Base-by-base conservation (phyloP, 2,797 vertebrate species). In the Microcaecilia unicolor region DNA sequence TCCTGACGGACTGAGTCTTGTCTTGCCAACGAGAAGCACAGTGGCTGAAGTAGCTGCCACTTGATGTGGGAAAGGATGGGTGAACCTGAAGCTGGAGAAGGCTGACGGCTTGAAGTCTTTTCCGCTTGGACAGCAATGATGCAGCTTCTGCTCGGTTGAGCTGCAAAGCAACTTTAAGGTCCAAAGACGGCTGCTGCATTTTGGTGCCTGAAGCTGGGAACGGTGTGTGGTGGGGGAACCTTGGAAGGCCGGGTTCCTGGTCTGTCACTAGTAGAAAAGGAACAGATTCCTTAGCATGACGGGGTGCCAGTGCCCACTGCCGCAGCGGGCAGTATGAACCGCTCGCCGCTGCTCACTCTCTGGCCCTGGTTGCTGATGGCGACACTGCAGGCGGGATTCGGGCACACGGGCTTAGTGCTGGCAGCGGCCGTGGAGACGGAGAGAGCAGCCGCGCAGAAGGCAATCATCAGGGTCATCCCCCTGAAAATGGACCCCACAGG, bases 311-410 rank as follows among this genome's bases (percentile, higher is more conserved):
- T 31, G 44, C 36, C 44, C 74, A 67, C 76, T 59, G 87, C 88
- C 81, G 73, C 90, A 81, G 54, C 72, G 77, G 86, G 87, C 87
- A 83, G 89, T 86, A 90, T 92, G 93, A 97, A 92, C 91, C 87
- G 54, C 83, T 83, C 83, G 84, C 90, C 85, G 80, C 81, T 87
- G 91, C 87, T 87, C 87, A 86, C 88, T 87, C 83, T 86, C 76
- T 89, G 85, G 90, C 84, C 80, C 61, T 89, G 86, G 92, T 92
- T 98, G 83, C 85, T 97, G 67, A 86, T 92, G 90, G 88, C 89
- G 64, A 85, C 83, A 76, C 81, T 94, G 73, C 91, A 89, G 81
- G 81, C 88, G 66, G 87, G 80, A 64, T 78, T 91, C 44, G 86
- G 82, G 74, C 86, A 68, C 38, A 76, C 83, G 3, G 85, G 84